A percentile compares a stretch with the other conserved stretches of the same genome.
phyloP scores from a whole-genome alignment of 2,797 vertebrate genomes.

The Microctenopoma stevenorrisi region DNA sequence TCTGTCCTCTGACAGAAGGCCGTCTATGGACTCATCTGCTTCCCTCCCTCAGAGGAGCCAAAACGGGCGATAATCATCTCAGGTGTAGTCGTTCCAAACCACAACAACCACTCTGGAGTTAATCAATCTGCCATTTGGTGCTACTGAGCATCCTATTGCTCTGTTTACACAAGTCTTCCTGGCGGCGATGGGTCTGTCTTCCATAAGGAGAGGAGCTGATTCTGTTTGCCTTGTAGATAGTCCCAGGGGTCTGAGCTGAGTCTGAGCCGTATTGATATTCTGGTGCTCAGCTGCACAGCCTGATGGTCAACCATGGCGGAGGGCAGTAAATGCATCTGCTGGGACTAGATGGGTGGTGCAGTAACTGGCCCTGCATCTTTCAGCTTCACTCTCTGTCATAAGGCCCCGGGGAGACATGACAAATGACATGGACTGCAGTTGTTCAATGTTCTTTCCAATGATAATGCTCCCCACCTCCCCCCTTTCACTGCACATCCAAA shows the following conservation, averaged over 20 bases:
- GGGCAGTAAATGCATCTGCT: conserved; percentile 70
- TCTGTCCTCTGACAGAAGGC: conserved; percentile 76
- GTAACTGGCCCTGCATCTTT: conserved; percentile 51
- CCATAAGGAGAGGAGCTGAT: conserved; percentile 59
- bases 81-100: conserved; percentile 59
- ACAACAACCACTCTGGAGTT: conserved; percentile 36
- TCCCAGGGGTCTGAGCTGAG: conserved; percentile 60
- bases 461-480: conserved; percentile 55
- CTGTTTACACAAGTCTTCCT: conserved; percentile 59
- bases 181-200: conserved; percentile 44
- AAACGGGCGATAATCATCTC: conserved; percentile 56
- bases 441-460: conserved; percentile 76
- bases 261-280: conserved; percentile 78
- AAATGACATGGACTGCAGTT: conserved; percentile 77
- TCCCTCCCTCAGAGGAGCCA: conserved; percentile 49
- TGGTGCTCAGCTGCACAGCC: conserved; percentile 78
- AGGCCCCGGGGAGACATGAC: conserved; percentile 77
- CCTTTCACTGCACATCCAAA: conserved; percentile 40
- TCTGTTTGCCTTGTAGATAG: conserved; percentile 64
- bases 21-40: conserved; percentile 73
- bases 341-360: conserved; percentile 73
- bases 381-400: conserved; percentile 63
- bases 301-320: conserved; percentile 69
- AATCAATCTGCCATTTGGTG: conserved; percentile 60
- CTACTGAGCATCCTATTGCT: conserved; percentile 39